Conservation (phyloP, 1,140 invertebrate genomes). For the Vanessa atalanta region DNA sequence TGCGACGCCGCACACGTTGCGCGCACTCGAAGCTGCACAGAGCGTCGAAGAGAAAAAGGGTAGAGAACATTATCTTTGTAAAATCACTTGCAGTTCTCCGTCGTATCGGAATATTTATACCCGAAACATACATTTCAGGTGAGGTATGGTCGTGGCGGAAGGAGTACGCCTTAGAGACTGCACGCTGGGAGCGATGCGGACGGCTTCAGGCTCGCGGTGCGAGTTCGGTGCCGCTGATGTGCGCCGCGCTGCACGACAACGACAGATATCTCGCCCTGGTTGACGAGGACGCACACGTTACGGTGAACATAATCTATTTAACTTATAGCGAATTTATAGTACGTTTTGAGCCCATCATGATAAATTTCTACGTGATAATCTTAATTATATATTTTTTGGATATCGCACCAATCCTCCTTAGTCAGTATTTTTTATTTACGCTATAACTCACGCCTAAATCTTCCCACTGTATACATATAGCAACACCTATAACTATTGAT, state of each 20-base stretch:
- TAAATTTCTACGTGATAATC: too few species aligned
- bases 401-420: too few species aligned
- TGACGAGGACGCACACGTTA: slow-evolving; percentile 39
- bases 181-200: slow-evolving; percentile 27
- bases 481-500: too few species aligned
- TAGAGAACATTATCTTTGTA: neutral
- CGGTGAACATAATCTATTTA: slow-evolving; percentile 10
- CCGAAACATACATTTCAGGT: neutral
- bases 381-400: too few species aligned
- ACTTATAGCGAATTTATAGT: too few species aligned
- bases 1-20: slow-evolving; percentile 30
- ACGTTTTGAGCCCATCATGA: too few species aligned
- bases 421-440: too few species aligned
- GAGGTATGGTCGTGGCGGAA: slow-evolving; percentile 38
- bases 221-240: slow-evolving; percentile 35
- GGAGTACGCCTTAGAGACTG: slow-evolving; percentile 19
- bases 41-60: neutral
- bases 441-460: too few species aligned
- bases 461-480: too few species aligned
- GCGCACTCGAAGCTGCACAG: slow-evolving; percentile 26
- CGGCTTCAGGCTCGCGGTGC: slow-evolving; percentile 18
- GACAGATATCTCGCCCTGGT: slow-evolving; percentile 32
- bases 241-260: slow-evolving; percentile 28
- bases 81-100: too few species aligned
- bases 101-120: neutral